These are phyloP conservation scores for Coremacera marginata DNA, from an alignment of 2,888 invertebrate genomes.

Conservation along the genomic window DNA sequence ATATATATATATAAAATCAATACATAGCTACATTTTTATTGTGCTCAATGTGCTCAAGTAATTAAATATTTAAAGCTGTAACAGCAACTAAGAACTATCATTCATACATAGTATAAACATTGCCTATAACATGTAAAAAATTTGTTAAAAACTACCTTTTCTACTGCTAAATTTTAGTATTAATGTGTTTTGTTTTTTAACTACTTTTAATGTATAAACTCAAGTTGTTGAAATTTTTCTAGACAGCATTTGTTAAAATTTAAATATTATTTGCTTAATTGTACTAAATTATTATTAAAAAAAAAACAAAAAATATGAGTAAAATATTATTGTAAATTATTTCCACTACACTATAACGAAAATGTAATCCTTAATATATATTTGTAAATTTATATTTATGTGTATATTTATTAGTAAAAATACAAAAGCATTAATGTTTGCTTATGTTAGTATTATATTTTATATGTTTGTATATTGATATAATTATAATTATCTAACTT, in stretches of 20 bases:
- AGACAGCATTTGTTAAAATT: neutral
- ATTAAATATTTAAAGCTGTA: neutral
- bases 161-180: neutral
- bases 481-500: too few species aligned
- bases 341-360: neutral
- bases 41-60: conserved; percentile 15
- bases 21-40: neutral
- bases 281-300: neutral
- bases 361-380: neutral
- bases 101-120: neutral
- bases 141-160: neutral
- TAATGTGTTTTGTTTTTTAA: neutral
- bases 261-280: neutral
- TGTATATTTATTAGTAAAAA: neutral
- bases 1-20: neutral
- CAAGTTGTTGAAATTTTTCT: neutral
- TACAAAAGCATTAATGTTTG: neutral
- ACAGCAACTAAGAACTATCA: neutral
- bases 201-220: neutral
- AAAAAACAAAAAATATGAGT: neutral
- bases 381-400: neutral
- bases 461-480: neutral
- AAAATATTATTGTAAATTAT: conserved; percentile 2
- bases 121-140: neutral
- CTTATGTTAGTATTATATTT: neutral